Percentiles rank a stretch among this genome's conserved stretches.
Evolutionary conservation across 2,113 vertebrate genomes (phyloP).

Genomic region (Pterocles burchelli): DNA sequence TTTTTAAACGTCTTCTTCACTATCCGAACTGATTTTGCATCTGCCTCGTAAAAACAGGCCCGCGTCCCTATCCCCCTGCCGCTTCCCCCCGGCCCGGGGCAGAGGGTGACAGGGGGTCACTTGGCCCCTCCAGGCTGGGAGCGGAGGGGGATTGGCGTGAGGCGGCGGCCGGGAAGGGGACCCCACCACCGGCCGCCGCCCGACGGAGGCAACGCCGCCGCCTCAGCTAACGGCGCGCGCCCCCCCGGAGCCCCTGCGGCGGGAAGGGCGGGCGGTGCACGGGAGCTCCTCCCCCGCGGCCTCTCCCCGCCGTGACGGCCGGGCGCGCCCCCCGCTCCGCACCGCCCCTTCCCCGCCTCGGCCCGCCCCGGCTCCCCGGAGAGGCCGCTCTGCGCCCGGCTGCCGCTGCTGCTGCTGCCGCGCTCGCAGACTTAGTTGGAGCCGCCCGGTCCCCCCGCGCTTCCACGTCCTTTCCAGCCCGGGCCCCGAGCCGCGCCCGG

Average conservation of each 20-base stretch:
- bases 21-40: background rate
- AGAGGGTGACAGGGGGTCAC: background rate
- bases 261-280: no score
- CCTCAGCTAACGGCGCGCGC: no score
- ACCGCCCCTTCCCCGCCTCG: background rate
- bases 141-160: background rate
- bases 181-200: background rate
- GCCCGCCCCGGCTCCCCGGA: constrained; percentile 29
- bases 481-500: background rate
- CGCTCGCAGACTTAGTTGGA: background rate
- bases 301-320: background rate
- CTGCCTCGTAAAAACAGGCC: background rate
- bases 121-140: background rate
- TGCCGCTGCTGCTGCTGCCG: background rate
- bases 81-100: background rate
- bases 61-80: background rate
- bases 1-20: background rate
- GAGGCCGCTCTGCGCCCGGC: constrained; percentile 26
- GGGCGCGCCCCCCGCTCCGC: background rate
- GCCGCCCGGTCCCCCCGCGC: background rate
- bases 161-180: background rate
- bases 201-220: no score
- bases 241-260: no score
- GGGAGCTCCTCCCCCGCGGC: background rate
- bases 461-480: background rate